Evolutionary conservation across 2,113 vertebrate genomes (phyloP).

Genomic region (Apteryx owenii): DNA sequence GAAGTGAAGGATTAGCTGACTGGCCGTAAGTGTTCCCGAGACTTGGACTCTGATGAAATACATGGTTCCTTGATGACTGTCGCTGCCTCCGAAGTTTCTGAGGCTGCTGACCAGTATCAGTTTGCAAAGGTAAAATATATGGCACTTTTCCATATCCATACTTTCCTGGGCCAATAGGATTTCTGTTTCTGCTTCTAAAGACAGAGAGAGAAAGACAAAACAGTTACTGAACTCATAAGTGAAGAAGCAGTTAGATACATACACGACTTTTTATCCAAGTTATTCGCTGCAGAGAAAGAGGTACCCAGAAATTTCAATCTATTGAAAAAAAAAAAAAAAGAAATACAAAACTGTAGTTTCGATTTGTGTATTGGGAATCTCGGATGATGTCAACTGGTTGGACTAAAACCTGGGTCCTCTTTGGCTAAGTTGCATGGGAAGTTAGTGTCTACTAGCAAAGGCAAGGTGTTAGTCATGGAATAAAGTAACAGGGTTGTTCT

Average conservation of each 20-base stretch:
- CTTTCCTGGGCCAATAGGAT: slow-evolving; percentile 85
- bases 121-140: slow-evolving; percentile 83
- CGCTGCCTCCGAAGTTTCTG: slow-evolving; percentile 77
- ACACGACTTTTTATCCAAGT: background rate
- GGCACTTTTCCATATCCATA: slow-evolving; percentile 92
- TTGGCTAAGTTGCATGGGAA: background rate
- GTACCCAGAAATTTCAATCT: background rate
- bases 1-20: background rate
- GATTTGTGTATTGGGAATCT: background rate
- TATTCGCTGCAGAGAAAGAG: background rate
- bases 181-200: slow-evolving; percentile 79
- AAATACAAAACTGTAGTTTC: background rate
- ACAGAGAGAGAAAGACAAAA: slow-evolving; percentile 6
- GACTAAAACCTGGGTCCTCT: background rate
- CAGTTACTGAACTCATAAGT: background rate
- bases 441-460: background rate
- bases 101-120: slow-evolving; percentile 68
- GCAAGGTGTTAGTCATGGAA: background rate
- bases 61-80: slow-evolving; percentile 57
- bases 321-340: background rate
- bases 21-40: slow-evolving; percentile 27
- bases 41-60: background rate
- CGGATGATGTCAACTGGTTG: background rate
- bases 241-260: background rate
- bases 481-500: background rate